Percentiles rank a stretch among this genome's conserved stretches.
Conservation (phyloP, 2,797 vertebrate species). For the Vireo griseus region DNA sequence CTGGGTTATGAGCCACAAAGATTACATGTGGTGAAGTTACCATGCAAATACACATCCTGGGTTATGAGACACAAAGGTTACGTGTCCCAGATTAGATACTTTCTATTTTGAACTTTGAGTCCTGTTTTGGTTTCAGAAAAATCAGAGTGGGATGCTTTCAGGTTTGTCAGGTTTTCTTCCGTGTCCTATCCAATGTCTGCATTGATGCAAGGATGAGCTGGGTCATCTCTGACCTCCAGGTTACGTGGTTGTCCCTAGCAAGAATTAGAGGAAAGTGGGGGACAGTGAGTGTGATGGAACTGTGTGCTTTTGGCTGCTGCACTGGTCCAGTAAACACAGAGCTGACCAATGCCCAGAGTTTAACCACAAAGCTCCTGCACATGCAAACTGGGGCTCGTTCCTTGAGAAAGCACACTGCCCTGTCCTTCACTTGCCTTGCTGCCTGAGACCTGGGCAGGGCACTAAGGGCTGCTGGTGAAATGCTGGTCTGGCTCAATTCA, state of each 20-base stretch:
- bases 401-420: not conserved
- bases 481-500: not conserved
- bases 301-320: accelerated
- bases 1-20: not conserved
- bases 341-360: not conserved
- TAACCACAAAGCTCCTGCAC: not conserved
- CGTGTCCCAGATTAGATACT: accelerated
- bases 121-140: not conserved
- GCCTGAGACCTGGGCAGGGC: not conserved
- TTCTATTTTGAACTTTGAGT: not conserved
- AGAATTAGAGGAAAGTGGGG: not conserved
- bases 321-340: accelerated
- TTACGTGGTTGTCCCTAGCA: accelerated
- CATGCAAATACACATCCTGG: not conserved
- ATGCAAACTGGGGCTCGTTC: accelerated
- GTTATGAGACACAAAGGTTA: not conserved
- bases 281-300: accelerated
- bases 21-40: not conserved
- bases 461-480: not conserved
- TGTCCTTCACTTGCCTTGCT: not conserved
- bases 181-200: accelerated
- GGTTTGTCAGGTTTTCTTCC: not conserved
- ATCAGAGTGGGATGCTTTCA: not conserved
- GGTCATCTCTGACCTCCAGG: not conserved
- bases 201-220: not conserved